Evolutionary conservation across 2,113 vertebrate species (phyloP).

Genomic region (Hystrix cristata): DNA sequence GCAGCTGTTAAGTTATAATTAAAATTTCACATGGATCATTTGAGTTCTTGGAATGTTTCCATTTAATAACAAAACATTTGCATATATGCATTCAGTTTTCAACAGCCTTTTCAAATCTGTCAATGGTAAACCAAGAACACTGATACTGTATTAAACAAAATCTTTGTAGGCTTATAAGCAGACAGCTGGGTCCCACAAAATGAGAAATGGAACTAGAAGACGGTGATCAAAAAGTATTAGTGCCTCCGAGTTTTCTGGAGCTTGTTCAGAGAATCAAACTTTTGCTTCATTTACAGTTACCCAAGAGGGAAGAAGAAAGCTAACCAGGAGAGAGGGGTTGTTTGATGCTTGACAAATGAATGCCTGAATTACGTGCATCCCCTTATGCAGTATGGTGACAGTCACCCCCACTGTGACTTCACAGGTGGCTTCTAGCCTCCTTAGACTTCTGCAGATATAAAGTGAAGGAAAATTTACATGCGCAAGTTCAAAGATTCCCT

Average conservation of each 20-base stretch:
- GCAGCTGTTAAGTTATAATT: slow-evolving; percentile 93
- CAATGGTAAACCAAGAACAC: slow-evolving; percentile 78
- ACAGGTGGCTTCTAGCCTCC: neutral
- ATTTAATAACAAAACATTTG: slow-evolving; percentile 91
- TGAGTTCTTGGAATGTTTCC: slow-evolving; percentile 90
- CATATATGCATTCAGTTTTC: slow-evolving; percentile 87
- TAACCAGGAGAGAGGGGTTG: neutral
- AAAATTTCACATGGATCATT: slow-evolving; percentile 92
- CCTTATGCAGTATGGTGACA: neutral
- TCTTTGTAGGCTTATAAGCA: slow-evolving; percentile 79
- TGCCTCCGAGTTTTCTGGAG: slow-evolving; percentile 68
- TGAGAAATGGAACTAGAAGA: slow-evolving; percentile 77
- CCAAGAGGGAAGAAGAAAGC: neutral
- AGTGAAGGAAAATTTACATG: neutral
- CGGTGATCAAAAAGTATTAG: slow-evolving; percentile 74
- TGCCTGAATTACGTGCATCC: neutral
- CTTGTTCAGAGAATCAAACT: slow-evolving; percentile 76
- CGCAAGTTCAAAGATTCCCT: slow-evolving; percentile 43
- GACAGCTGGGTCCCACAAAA: slow-evolving; percentile 81
- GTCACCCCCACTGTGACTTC: neutral
- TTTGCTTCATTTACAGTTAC: slow-evolving; percentile 31
- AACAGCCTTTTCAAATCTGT: slow-evolving; percentile 86
- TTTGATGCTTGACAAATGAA: neutral
- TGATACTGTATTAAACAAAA: slow-evolving; percentile 82
- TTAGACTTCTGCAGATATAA: neutral